phyloP scores from a whole-genome alignment of 2,113 vertebrate genomes.

The rabbit (Oryctolagus cuniculus) region DNA sequence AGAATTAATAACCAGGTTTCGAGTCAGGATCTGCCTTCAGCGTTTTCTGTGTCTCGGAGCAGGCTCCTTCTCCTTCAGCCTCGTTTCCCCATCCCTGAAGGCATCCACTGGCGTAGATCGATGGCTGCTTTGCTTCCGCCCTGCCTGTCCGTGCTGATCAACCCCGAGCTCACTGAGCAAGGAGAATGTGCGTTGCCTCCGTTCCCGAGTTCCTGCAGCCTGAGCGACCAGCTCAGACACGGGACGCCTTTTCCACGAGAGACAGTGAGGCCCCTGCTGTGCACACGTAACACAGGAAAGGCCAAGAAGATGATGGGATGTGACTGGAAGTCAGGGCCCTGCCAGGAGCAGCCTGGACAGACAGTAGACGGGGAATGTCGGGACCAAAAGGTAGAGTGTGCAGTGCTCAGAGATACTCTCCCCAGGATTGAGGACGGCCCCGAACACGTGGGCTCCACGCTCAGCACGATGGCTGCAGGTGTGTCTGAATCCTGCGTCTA shows the following conservation, averaged over 20 bases:
- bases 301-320: accelerated
- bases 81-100: not conserved
- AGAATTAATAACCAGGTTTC: conserved; percentile 20
- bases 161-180: not conserved
- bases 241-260: not conserved
- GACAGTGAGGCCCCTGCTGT: not conserved
- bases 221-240: not conserved
- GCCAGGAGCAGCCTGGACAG: not conserved
- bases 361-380: accelerated
- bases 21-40: not conserved
- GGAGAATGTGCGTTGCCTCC: not conserved
- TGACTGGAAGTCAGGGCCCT: accelerated
- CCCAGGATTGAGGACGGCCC: not conserved
- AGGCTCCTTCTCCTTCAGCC: not conserved
- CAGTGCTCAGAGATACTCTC: not conserved
- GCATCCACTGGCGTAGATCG: not conserved
- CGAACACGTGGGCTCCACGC: accelerated
- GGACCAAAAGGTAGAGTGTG: not conserved
- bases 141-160: not conserved
- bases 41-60: not conserved
- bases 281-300: not conserved
- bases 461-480: accelerated
- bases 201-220: not conserved
- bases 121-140: not conserved
- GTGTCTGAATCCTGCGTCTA: no score